Conservation (phyloP, 1,140 invertebrate genomes). For the Phthorimaea operculella region DNA sequence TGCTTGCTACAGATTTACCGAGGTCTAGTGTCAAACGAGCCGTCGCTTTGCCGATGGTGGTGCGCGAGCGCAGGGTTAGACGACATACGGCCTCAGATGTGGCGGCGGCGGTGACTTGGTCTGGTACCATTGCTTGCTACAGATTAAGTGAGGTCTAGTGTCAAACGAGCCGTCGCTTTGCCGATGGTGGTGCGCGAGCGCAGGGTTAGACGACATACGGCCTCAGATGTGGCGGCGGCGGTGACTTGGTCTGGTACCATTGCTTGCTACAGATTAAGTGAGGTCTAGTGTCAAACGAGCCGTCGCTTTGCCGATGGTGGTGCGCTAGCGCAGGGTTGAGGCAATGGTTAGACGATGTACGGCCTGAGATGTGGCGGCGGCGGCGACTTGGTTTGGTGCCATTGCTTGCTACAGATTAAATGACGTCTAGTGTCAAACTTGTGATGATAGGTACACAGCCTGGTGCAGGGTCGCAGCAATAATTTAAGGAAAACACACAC, state of each 20-base stretch:
- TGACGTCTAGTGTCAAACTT: constrained; percentile 45
- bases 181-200: not conserved
- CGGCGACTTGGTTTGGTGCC: too few relatives aligned
- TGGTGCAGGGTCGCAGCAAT: constrained; percentile 20
- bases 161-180: constrained; percentile 38
- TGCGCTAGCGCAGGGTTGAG: constrained; percentile 18
- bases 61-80: constrained; percentile 22
- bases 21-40: constrained; percentile 46
- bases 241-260: too few relatives aligned
- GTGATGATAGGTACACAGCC: not conserved
- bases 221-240: too few relatives aligned
- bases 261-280: constrained; percentile 13
- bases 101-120: too few relatives aligned
- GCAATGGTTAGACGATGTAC: too few relatives aligned
- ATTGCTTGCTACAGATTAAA: constrained; percentile 12
- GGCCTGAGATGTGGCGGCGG: too few relatives aligned
- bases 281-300: constrained; percentile 46
- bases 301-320: constrained; percentile 13
- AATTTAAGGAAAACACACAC: too few relatives aligned
- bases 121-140: too few relatives aligned
- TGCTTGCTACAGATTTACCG: constrained; percentile 14
- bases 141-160: constrained; percentile 37
- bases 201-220: too few relatives aligned
- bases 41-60: constrained; percentile 13
- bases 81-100: too few relatives aligned